A percentile compares a stretch with the other conserved stretches of the same genome.
Evolutionary conservation across 2,888 invertebrate genomes (phyloP).

Genomic region (Sminthurinus aureus): DNA sequence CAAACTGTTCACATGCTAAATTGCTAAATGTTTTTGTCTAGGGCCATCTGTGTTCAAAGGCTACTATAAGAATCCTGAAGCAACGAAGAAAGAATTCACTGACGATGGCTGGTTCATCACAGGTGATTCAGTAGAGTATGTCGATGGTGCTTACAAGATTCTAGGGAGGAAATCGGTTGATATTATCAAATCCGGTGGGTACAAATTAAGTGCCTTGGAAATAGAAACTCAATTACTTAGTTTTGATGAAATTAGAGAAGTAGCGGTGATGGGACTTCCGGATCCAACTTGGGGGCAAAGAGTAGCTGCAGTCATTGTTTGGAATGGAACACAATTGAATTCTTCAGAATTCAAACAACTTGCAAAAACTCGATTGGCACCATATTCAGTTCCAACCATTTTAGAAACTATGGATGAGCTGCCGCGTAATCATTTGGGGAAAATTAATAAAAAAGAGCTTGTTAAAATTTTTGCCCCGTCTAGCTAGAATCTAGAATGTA

Average conservation of each 20-base stretch:
- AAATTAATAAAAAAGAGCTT: conserved; percentile 76
- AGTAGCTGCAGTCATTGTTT: conserved; percentile 66
- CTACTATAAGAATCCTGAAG: conserved; percentile 80
- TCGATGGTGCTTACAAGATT: conserved; percentile 73
- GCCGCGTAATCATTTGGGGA: conserved; percentile 88
- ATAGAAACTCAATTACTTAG: conserved; percentile 81
- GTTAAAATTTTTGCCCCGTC: conserved; percentile 59
- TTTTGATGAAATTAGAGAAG: conserved; percentile 78
- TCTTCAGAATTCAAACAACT: conserved; percentile 70
- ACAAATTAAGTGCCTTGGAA: conserved; percentile 85
- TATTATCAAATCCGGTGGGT: conserved; percentile 87
- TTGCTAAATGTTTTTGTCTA: neutral
- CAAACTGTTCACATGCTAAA: neutral
- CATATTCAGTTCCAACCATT: conserved; percentile 76
- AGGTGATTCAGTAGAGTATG: conserved; percentile 79
- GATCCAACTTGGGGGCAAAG: conserved; percentile 84
- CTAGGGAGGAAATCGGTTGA: conserved; percentile 84
- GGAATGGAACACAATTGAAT: conserved; percentile 62
- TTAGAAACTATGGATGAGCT: conserved; percentile 72
- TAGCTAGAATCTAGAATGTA: too few relatives aligned
- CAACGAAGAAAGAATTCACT: conserved; percentile 76
- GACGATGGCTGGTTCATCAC: conserved; percentile 85
- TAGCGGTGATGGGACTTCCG: conserved; percentile 78
- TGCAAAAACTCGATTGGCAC: conserved; percentile 72
- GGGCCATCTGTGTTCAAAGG: conserved; percentile 74